Evolutionary conservation across 2,888 invertebrate genomes (phyloP), one percentile per base, ranked within the genome.

Genomic region (Glaucopsyche alexis): DNA sequence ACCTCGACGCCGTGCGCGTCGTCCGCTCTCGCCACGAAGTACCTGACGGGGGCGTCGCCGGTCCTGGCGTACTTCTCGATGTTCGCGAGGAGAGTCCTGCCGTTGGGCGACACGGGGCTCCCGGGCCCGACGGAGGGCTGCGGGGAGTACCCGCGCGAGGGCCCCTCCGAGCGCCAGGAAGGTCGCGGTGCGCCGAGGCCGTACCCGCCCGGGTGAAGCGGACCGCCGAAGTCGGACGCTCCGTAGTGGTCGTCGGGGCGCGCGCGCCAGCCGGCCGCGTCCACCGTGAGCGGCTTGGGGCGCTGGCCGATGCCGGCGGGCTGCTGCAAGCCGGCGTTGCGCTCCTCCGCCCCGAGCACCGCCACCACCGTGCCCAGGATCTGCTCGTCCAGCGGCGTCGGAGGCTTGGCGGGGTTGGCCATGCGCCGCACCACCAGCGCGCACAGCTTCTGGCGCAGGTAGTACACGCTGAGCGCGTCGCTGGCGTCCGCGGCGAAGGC

Each of bases 301-400:
- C 96, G 91, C 83, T 96, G 96, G 0, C 97, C 97, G 74, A 97
- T 95, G 0, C 96, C 96, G 7, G 93, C 88, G 0, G 97, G 97
- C 80, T 96, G 95, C 73, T 93, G 94, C 7, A 97, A 85, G 0
- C 95, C 95, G 11, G 95, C 93, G 9, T 94, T 94, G 77, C 94
- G 94, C 81, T 97, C 97, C 81, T 97, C 97, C 0, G 94, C 94
- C 9, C 94, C 95, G 67, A 97, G 85, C 0, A 96, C 94, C 74
- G 94, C 93, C 0, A 95, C 95, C 0, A 96, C 92, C 0, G 95
- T 94, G 76, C 93, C 94, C 0, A 96, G 87, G 4, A 96, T 94
- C 79, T 94, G 94, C 80, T 96, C 96, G 84, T 96, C 96, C 19
- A 93, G 83, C 0, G 90, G 91, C 11, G 94, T 90, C 87, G 93